Evolutionary conservation across 23 tunicate species (phyloP), one percentile per base, ranked within the genome.

Genomic region (Ascidia mentula): DNA sequence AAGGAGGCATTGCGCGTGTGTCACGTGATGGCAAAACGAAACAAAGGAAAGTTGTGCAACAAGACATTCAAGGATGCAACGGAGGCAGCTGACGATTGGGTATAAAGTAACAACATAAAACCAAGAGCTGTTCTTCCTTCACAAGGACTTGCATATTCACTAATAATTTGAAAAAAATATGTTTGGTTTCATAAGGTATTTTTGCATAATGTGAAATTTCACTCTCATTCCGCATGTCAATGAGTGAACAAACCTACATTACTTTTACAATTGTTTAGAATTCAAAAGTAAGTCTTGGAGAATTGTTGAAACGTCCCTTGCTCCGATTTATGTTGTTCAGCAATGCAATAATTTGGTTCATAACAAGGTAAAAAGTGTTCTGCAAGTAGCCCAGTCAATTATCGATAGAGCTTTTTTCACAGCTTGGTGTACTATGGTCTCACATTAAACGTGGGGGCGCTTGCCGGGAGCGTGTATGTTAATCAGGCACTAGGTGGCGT

Each of bases 401-500:
- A n/a, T n/a, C n/a, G n/a, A n/a, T n/a, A n/a, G n/a, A n/a, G n/a
- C n/a, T 53, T 53, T 28, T 61, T 34, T 79, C 13, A 20, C 46
- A 79, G 83, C 32, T 9, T 79, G 83, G 45, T 61, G 6, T 79
- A 61, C 31, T 79, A 65, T 36, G 83, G 83, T 36, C 1, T 79
- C 7, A 34, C 18, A n/a, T 26, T 79, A 8, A 79, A 79, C 59
- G n/a, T 75, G 26, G 83, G 83, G 1, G 6, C 74, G 20, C 32
- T 79, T 12, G 83, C 53, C 18, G 74, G 83, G 37, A 79, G 65
- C 60, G 35, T 79, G 28, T 79, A 79, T 46, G 31, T 61, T 22
- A 79, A 69, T 36, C 38, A 79, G 61, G 83, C 83, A 46, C 31
- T 79, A 37, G 83, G 83, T 79, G 83, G 83, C 46, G 75, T 79